phyloP scores from a whole-genome alignment of 2,113 vertebrate species.

The Peromyscus leucopus region DNA sequence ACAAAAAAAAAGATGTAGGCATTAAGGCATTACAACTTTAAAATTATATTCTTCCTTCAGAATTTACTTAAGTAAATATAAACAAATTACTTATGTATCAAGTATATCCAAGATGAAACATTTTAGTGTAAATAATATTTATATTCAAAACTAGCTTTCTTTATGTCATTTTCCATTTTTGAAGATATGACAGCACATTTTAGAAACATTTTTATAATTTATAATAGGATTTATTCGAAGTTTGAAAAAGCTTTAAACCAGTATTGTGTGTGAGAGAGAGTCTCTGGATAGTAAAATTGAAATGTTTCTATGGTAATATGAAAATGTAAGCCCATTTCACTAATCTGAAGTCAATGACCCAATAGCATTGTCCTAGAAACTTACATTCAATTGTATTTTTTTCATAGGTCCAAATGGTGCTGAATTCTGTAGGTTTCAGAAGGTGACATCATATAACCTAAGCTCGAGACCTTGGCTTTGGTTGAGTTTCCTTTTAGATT shows the following conservation, averaged over 20 bases:
- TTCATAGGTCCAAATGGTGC: background rate
- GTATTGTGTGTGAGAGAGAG: background rate
- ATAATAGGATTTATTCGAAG: background rate
- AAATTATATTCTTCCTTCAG: background rate
- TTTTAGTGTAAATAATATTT: background rate
- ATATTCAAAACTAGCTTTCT: background rate
- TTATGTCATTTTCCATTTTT: background rate
- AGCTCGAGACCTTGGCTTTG: background rate
- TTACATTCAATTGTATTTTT: conserved; percentile 62
- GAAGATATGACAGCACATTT: background rate
- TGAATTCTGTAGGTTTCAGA: conserved; percentile 30
- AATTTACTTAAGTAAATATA: background rate
- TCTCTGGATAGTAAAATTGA: background rate
- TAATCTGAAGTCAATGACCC: conserved; percentile 39
- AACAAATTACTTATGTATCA: background rate
- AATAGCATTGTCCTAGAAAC: conserved; percentile 43
- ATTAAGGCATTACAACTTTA: background rate
- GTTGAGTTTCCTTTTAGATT: conserved; percentile 18
- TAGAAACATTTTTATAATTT: background rate
- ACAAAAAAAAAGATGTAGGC: too few relatives aligned
- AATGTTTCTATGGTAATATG: conserved; percentile 16
- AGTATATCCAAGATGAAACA: background rate
- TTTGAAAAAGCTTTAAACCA: conserved; percentile 52
- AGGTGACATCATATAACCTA: conserved; percentile 48
- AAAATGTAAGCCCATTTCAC: background rate